Conservation (phyloP, 1,140 invertebrate species). For the Micrasema longulum region DNA sequence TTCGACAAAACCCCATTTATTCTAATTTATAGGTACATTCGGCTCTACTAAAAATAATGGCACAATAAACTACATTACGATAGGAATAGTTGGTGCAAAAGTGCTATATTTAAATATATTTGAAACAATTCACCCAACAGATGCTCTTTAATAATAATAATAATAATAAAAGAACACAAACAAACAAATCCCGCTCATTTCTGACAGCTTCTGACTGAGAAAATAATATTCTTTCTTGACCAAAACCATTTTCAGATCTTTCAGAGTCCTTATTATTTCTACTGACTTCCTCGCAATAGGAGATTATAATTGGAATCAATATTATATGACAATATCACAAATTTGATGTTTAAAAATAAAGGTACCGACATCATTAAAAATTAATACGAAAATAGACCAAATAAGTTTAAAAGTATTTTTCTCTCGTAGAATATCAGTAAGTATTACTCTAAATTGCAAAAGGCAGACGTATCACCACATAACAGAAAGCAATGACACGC, state of each 20-base stretch:
- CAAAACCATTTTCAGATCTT: constrained; percentile 4
- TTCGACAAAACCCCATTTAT: constrained; percentile 12
- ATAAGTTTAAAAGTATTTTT: constrained; percentile 3
- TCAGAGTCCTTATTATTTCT: not conserved
- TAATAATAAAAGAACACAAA: constrained; percentile 9
- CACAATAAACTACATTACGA: constrained; percentile 32
- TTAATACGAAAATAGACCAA: not conserved
- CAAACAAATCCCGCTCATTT: not conserved
- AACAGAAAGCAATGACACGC: constrained; percentile 33
- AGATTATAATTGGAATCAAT: constrained; percentile 4
- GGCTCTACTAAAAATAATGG: constrained; percentile 45
- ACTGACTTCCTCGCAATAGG: not conserved
- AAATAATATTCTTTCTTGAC: no score
- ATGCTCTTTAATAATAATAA: constrained; percentile 30
- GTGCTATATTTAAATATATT: constrained; percentile 36
- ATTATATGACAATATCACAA: constrained; percentile 1
- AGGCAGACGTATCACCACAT: constrained; percentile 28
- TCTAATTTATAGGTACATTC: constrained; percentile 39
- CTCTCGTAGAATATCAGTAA: not conserved
- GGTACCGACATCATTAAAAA: not conserved
- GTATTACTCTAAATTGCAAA: constrained; percentile 21
- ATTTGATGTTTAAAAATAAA: constrained; percentile 6
- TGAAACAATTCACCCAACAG: constrained; percentile 37
- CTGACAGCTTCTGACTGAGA: no score
- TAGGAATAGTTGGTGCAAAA: constrained; percentile 42